A percentile compares a stretch with the other conserved stretches of the same genome.
phyloP scores from a whole-genome alignment of 2,888 invertebrate species.

The Spicauda simplicius region DNA sequence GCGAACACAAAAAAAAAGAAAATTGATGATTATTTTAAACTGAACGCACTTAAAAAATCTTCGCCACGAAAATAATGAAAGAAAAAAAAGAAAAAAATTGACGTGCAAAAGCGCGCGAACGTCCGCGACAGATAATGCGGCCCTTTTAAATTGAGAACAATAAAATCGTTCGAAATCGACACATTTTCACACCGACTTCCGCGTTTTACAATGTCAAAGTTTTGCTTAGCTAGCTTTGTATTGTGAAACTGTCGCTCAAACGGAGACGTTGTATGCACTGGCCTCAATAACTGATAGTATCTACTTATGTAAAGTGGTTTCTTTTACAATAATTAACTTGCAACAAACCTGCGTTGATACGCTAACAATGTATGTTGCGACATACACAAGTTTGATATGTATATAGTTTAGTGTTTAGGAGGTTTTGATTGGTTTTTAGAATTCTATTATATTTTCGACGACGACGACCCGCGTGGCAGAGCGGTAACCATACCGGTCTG shows the following conservation, averaged over 20 bases:
- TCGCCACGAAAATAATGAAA: background rate
- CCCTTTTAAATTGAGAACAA: slow-evolving; percentile 26
- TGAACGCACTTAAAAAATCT: background rate
- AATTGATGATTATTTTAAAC: background rate
- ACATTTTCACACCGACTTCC: slow-evolving; percentile 41
- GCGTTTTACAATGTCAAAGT: slow-evolving; percentile 48
- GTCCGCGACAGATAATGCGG: slow-evolving; percentile 39
- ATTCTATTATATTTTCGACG: no score
- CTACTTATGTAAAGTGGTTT: slow-evolving; percentile 53
- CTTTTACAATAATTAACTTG: slow-evolving; percentile 36
- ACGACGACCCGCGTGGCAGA: no score
- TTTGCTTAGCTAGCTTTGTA: slow-evolving; percentile 45
- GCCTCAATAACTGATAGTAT: slow-evolving; percentile 59
- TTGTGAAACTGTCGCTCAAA: slow-evolving; percentile 36
- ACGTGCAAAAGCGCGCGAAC: slow-evolving; percentile 54
- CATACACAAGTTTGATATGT: background rate
- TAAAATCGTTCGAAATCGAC: slow-evolving; percentile 18
- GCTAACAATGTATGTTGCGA: slow-evolving; percentile 28
- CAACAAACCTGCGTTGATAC: slow-evolving; percentile 22
- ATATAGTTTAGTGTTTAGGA: no score
- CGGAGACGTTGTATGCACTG: slow-evolving; percentile 34
- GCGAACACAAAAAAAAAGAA: no score
- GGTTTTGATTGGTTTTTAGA: no score
- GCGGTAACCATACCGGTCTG: no score
- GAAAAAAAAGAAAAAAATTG: slow-evolving; percentile 41